A percentile compares a stretch with the other conserved stretches of the same genome.
phyloP scores from a whole-genome alignment of 2,797 vertebrate genomes.

The Gallirallus australis region DNA sequence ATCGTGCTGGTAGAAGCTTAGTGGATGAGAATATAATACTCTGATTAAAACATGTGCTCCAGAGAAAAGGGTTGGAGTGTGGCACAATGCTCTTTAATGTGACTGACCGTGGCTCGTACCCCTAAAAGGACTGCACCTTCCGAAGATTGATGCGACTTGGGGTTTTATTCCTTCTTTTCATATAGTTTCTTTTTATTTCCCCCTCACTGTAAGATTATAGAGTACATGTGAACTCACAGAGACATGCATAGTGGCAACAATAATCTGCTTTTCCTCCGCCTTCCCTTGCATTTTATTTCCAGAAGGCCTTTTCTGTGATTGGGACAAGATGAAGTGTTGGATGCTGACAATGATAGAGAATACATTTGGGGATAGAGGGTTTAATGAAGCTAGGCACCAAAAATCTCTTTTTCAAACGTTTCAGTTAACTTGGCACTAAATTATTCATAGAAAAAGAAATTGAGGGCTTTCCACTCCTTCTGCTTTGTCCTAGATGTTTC shows the following conservation, averaged over 20 bases:
- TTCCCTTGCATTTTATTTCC: conserved; percentile 32
- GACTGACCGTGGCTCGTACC: accelerated
- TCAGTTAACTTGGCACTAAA: conserved; percentile 61
- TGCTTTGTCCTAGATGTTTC: background rate
- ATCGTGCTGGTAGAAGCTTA: conserved; percentile 1
- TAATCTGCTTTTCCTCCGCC: background rate
- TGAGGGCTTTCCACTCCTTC: conserved; percentile 3
- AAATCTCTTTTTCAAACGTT: conserved; percentile 41
- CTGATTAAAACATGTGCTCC: background rate
- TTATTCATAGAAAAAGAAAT: conserved; percentile 59
- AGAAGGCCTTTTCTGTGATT: conserved; percentile 29
- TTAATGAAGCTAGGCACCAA: conserved; percentile 59
- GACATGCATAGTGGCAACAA: background rate
- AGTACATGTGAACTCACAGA: background rate
- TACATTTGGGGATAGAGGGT: conserved; percentile 42
- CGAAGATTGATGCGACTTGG: background rate
- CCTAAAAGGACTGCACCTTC: background rate
- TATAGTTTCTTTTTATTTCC: background rate
- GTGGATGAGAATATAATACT: conserved; percentile 1
- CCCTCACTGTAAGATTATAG: background rate
- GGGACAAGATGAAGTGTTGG: conserved; percentile 47
- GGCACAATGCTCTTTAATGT: background rate
- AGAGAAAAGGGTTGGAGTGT: background rate
- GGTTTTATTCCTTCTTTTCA: background rate
- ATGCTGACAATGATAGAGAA: conserved; percentile 52